Evolutionary conservation across 2,113 vertebrate species (phyloP).

Genomic region (Anoplopoma fimbria): DNA sequence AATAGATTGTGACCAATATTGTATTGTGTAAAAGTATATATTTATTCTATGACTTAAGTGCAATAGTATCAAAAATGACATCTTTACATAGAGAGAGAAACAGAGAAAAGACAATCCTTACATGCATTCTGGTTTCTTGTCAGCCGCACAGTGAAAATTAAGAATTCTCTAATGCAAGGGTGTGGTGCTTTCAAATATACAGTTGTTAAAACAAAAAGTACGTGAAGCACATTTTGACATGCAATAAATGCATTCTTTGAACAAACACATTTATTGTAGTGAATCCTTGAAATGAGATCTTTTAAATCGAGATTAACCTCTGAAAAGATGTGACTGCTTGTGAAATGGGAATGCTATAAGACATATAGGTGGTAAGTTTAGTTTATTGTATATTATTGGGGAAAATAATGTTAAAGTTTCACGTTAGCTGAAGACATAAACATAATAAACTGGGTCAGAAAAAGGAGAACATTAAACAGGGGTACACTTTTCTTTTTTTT

Average conservation of each 20-base stretch:
- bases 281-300: background rate
- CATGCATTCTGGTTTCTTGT: slow-evolving; percentile 27
- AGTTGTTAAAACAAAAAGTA: slow-evolving; percentile 19
- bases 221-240: slow-evolving; percentile 11
- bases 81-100: background rate
- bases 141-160: slow-evolving; percentile 11
- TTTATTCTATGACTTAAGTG: slow-evolving; percentile 27
- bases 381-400: too few relatives aligned
- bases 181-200: slow-evolving; percentile 34
- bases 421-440: too few relatives aligned
- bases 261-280: background rate
- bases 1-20: slow-evolving; percentile 15
- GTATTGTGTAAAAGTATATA: slow-evolving; percentile 25
- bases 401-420: background rate
- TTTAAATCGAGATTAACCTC: background rate
- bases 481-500: too few relatives aligned
- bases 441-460: background rate
- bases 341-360: background rate
- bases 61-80: background rate
- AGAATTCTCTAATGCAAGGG: background rate
- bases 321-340: background rate
- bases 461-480: background rate
- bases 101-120: slow-evolving; percentile 38
- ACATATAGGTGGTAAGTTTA: background rate
- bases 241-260: slow-evolving; percentile 62